phyloP scores from a whole-genome alignment of 2,113 vertebrate genomes.

The Nothoprocta pentlandii region DNA sequence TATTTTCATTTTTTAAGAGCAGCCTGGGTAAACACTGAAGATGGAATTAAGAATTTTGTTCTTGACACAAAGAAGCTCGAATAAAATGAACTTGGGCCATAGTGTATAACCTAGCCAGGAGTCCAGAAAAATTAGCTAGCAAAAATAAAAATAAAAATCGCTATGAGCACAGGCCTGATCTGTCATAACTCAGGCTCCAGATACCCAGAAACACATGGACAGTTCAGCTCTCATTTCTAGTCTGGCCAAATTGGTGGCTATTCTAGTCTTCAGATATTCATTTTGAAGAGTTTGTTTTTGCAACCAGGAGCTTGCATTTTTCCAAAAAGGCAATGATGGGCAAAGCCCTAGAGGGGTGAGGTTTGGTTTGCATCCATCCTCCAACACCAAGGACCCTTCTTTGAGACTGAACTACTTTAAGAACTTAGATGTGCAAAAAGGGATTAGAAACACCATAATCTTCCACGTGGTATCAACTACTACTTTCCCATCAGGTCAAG shows the following conservation, averaged over 20 bases:
- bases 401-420: background rate
- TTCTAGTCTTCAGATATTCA: background rate
- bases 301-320: background rate
- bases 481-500: background rate
- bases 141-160: background rate
- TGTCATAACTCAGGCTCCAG: constrained; percentile 6
- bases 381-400: background rate
- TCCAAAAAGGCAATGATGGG: background rate
- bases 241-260: background rate
- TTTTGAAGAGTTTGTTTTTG: constrained; percentile 7
- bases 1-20: constrained; percentile 72
- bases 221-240: background rate
- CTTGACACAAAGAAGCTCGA: constrained; percentile 52
- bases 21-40: constrained; percentile 64
- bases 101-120: constrained; percentile 12
- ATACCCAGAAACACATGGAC: background rate
- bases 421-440: background rate
- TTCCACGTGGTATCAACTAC: background rate
- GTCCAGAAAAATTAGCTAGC: background rate
- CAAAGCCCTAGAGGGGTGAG: background rate
- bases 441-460: background rate
- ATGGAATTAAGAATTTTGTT: constrained; percentile 66
- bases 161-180: background rate
- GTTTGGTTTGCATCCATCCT: background rate
- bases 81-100: constrained; percentile 34